These are phyloP conservation scores for Meriones psammophilus DNA, from an alignment of 2,797 vertebrate genomes.

Conservation along the genomic window DNA sequence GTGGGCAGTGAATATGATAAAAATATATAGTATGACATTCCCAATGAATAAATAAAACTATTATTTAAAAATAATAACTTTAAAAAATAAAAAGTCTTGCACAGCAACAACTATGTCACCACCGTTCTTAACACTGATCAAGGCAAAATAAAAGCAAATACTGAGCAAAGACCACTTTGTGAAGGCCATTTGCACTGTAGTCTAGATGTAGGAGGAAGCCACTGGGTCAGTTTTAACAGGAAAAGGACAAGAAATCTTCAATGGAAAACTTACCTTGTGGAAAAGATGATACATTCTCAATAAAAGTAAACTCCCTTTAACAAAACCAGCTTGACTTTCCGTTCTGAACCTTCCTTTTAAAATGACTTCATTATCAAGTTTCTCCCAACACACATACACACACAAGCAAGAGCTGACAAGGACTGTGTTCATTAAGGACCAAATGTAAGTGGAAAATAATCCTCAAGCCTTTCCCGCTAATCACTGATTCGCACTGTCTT, in stretches of 20 bases:
- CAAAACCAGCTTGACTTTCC: background rate
- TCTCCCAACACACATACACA: background rate
- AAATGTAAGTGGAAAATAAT: background rate
- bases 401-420: background rate
- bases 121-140: background rate
- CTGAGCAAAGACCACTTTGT: rapidly evolving
- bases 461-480: background rate
- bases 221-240: background rate
- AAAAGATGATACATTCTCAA: background rate
- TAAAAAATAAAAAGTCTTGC: background rate
- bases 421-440: background rate
- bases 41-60: background rate
- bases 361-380: background rate
- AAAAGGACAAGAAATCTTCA: background rate
- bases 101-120: background rate
- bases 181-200: background rate
- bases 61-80: background rate
- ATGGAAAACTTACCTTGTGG: background rate
- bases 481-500: background rate
- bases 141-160: background rate
- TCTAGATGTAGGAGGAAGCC: background rate
- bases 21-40: background rate
- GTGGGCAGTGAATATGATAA: too few species aligned
- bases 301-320: background rate
- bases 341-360: background rate